phyloP scores from a whole-genome alignment of 2,797 vertebrate species.

The Varecia variegata region DNA sequence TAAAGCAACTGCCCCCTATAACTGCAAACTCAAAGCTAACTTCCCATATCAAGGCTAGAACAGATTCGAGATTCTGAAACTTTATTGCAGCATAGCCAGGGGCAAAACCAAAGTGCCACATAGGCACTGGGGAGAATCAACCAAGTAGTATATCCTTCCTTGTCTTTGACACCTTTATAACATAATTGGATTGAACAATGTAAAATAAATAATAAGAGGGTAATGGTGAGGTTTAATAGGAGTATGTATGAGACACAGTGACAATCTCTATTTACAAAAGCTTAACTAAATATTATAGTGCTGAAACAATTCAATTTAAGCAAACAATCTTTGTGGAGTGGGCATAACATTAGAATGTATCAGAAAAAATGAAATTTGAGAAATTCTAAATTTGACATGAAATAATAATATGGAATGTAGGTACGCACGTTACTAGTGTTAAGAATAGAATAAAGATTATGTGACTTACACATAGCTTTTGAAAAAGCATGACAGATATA shows the following conservation, averaged over 20 bases:
- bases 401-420: background rate
- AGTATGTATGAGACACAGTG: background rate
- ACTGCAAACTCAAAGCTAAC: conserved; percentile 35
- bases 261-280: background rate
- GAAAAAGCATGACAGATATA: background rate
- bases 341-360: background rate
- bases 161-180: conserved; percentile 13
- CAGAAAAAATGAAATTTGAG: conserved; percentile 28
- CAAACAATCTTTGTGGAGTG: background rate
- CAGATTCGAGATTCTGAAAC: background rate
- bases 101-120: background rate
- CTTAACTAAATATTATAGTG: background rate
- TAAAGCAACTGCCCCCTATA: background rate
- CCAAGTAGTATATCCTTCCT: background rate
- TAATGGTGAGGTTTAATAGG: background rate
- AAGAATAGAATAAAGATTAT: conserved; percentile 34
- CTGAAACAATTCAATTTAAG: conserved; percentile 47
- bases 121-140: background rate
- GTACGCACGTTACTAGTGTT: background rate
- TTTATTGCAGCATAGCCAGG: background rate
- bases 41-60: background rate
- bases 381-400: conserved; percentile 40
- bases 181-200: background rate
- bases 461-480: background rate
- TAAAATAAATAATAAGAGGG: background rate